Evolutionary conservation across 1,140 invertebrate genomes (phyloP), one percentile per base, ranked within the genome.

Genomic region (Aphaenogaster ashmeadi): DNA sequence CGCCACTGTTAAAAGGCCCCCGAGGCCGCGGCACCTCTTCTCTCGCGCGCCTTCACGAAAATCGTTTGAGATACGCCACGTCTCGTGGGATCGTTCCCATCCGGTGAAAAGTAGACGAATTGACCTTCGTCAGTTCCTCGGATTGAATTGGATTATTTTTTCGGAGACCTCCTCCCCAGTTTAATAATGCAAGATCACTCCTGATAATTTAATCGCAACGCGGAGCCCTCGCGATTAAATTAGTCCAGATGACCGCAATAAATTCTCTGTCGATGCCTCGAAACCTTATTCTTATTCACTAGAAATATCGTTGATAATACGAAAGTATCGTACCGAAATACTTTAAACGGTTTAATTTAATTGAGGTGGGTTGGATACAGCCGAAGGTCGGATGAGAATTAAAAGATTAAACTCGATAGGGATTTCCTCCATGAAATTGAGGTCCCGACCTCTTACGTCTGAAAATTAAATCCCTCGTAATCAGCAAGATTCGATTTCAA

Each of bases 1-100:
- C 87, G 66, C 72, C 54, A 75, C 71, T 90, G 58, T 69, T 86
- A 92, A 91, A 62, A n/a, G 47, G n/a, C 47, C 47, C 27, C 27
- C 27, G 41, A 38, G 5, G 1, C 18, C 38, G 15, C 4, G 66
- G 8, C 18, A 41, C 58, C 41, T n/a, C 15, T 36, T 75, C 18
- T 60, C 11, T 60, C 27, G 52, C 52, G 60, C 27, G 27, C 47
- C 52, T 54, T 67, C 41, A 67, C 77, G 77, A 56, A 74, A 72
- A 47, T 5, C 44, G 21, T 36, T 36, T 27, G 60, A 58, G 13
- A 21, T 44, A 41, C 67, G 41, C 36, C 78, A 41, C 44, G 21
- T 66, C 15, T n/a, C 56, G 15, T 60, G 54, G 11, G 38, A 64
- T 33, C 21, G 44, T 69, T 44, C 33, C 36, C 52, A 72, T 80